Evolutionary conservation across 2,888 invertebrate genomes (phyloP).

Genomic region (Beris chalybata): DNA sequence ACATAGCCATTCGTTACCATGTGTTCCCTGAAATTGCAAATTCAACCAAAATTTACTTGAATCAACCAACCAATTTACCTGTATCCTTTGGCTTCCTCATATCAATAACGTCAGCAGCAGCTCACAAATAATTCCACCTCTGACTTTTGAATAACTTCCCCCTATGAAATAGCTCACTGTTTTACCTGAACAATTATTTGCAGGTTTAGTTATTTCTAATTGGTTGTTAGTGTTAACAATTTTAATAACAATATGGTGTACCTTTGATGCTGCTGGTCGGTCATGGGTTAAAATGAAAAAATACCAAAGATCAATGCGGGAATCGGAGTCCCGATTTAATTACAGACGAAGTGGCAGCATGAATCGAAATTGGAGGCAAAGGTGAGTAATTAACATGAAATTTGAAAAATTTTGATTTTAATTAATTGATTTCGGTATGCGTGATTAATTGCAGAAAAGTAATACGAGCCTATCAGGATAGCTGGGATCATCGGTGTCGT

Average conservation of each 20-base stretch:
- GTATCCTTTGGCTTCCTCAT: too few species aligned
- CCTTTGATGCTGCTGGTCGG: constrained; percentile 83
- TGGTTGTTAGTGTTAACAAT: constrained; percentile 74
- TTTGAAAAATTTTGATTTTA: not conserved
- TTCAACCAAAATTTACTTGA: too few species aligned
- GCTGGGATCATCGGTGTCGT: constrained; percentile 83
- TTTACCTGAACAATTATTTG: constrained; percentile 32
- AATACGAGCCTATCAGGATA: constrained; percentile 81
- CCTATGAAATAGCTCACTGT: too few species aligned
- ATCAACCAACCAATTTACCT: too few species aligned
- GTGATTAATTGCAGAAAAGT: constrained; percentile 69
- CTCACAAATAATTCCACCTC: too few species aligned
- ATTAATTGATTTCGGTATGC: not conserved
- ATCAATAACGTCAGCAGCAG: too few species aligned
- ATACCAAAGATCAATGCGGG: constrained; percentile 79
- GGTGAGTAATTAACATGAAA: constrained; percentile 57
- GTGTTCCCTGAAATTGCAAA: too few species aligned
- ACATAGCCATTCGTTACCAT: too few species aligned
- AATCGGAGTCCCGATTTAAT: constrained; percentile 73
- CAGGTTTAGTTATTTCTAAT: constrained; percentile 77
- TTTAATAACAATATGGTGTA: constrained; percentile 80
- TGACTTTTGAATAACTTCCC: too few species aligned
- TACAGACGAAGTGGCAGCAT: constrained; percentile 75
- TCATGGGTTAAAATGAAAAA: constrained; percentile 91
- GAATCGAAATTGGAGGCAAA: constrained; percentile 81